Evolutionary conservation across 2,797 vertebrate species (phyloP).

Genomic region (Vultur gryphus): DNA sequence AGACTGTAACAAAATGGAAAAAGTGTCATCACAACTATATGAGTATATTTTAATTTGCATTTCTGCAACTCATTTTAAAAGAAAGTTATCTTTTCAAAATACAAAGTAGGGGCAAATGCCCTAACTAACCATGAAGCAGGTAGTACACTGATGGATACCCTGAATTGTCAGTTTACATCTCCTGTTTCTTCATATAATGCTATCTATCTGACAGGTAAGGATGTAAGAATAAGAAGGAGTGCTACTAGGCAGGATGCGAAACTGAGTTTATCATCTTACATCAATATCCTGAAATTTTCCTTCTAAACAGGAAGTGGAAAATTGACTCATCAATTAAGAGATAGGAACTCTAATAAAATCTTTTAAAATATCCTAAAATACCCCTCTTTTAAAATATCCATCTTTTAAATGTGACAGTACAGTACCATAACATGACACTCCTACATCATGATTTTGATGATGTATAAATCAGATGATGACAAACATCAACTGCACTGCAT

Average conservation of each 20-base stretch:
- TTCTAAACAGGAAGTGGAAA: not conserved
- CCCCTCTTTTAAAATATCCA: not conserved
- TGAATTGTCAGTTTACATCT: not conserved
- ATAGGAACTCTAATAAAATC: not conserved
- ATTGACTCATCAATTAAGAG: not conserved
- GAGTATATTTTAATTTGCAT: constrained; percentile 46
- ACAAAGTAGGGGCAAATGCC: not conserved
- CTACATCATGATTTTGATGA: constrained; percentile 26
- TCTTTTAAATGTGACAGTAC: constrained; percentile 33
- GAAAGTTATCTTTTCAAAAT: constrained; percentile 37
- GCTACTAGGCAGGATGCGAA: not conserved
- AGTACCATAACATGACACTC: constrained; percentile 51
- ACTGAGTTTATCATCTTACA: not conserved
- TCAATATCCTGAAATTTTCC: not conserved
- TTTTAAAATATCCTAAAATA: not conserved
- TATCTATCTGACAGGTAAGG: not conserved
- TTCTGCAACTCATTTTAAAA: constrained; percentile 33
- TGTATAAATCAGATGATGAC: constrained; percentile 28
- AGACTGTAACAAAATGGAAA: constrained; percentile 47
- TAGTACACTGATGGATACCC: not conserved
- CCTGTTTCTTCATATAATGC: not conserved
- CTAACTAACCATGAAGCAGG: not conserved
- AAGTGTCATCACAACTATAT: constrained; percentile 55
- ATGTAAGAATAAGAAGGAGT: not conserved
- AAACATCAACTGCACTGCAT: constrained; percentile 38